These are phyloP conservation scores for Zalophus californianus DNA, from an alignment of 2,797 vertebrate species.

Conservation along the genomic window DNA sequence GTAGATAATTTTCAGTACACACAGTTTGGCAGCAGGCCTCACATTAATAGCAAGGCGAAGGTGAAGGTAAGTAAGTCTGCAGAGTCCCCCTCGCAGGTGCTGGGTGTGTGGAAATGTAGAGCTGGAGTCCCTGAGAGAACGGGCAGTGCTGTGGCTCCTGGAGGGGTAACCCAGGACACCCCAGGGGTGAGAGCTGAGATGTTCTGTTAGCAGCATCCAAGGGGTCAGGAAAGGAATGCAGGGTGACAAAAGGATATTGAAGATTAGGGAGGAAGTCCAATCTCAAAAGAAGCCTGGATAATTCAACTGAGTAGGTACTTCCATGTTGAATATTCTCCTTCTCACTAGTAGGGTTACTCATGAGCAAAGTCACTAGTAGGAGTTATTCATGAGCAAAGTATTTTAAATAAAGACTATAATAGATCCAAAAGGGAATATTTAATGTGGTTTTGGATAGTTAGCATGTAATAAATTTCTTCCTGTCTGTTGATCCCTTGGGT, in stretches of 20 bases:
- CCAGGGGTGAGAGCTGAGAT: background rate
- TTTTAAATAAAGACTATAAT: slow-evolving; percentile 60
- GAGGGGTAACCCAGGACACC: background rate
- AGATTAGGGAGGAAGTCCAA: slow-evolving; percentile 52
- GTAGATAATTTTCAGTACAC: background rate
- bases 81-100: background rate
- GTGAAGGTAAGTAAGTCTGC: background rate
- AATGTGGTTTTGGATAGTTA: slow-evolving; percentile 66
- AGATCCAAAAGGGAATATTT: slow-evolving; percentile 59
- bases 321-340: slow-evolving; percentile 30
- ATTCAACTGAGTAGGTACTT: background rate
- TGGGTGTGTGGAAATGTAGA: background rate
- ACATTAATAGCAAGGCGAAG: slow-evolving; percentile 47
- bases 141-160: background rate
- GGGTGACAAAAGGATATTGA: slow-evolving; percentile 58
- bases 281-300: slow-evolving; percentile 37
- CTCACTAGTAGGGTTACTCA: slow-evolving; percentile 42
- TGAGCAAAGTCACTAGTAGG: slow-evolving; percentile 39
- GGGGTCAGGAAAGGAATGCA: slow-evolving; percentile 48
- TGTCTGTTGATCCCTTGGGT: slow-evolving; percentile 70
- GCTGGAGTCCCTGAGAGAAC: background rate
- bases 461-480: slow-evolving; percentile 71
- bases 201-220: background rate
- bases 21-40: background rate
- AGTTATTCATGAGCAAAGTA: slow-evolving; percentile 52